Evolutionary conservation across 2,113 vertebrate genomes (phyloP).

Genomic region (Grallaria varia): DNA sequence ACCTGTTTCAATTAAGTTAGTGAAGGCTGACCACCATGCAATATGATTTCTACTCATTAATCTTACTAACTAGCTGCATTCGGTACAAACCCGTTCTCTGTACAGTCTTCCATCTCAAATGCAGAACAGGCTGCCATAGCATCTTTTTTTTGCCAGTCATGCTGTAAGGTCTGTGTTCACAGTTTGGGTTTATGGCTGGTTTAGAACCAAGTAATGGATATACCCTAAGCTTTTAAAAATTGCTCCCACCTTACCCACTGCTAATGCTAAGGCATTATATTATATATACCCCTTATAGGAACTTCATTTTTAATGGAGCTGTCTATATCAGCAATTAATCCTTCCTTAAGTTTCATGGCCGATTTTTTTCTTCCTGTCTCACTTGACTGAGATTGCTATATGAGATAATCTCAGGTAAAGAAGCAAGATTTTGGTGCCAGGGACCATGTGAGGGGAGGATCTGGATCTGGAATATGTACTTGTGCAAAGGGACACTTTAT

Average conservation of each 20-base stretch:
- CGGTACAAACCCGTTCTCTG: background rate
- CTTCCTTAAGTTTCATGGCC: background rate
- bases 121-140: background rate
- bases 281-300: background rate
- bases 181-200: background rate
- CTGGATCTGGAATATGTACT: background rate
- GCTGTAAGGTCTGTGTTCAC: background rate
- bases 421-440: background rate
- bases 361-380: background rate
- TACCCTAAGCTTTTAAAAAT: background rate
- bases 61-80: constrained; percentile 53
- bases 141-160: background rate
- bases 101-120: background rate
- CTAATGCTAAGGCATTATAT: background rate
- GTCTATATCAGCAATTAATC: background rate
- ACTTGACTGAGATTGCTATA: background rate
- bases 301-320: background rate
- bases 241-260: background rate
- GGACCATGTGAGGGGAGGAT: background rate
- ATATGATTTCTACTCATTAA: constrained; percentile 60
- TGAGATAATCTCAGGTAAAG: background rate
- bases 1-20: constrained; percentile 60
- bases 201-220: background rate
- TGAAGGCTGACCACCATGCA: constrained; percentile 45
- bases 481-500: background rate